These are phyloP conservation scores for Hydrocynus forskahlii DNA, from an alignment of 2,797 vertebrate species.

Conservation along the genomic window DNA sequence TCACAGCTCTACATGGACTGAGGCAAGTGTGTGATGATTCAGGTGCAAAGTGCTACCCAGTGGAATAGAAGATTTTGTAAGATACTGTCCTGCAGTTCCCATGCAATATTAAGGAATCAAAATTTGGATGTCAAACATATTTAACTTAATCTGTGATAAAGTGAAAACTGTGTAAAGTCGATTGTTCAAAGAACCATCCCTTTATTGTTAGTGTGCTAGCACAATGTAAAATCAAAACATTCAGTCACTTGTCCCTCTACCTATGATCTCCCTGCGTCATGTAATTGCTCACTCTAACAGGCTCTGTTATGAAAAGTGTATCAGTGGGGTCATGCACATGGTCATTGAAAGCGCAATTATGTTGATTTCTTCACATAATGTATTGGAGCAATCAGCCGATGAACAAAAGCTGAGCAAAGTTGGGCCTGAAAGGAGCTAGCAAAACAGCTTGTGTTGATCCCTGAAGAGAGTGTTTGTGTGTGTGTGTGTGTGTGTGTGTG, in stretches of 20 bases:
- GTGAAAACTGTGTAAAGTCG: not conserved
- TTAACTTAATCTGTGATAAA: too few relatives aligned
- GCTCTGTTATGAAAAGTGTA: too few relatives aligned
- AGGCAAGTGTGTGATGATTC: too few relatives aligned
- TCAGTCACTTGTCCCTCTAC: not conserved
- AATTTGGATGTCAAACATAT: too few relatives aligned
- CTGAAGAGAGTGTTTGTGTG: conserved; percentile 51
- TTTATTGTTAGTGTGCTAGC: not conserved
- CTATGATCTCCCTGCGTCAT: not conserved
- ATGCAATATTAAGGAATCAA: too few relatives aligned
- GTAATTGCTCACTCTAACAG: conserved; percentile 34
- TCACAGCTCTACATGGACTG: too few relatives aligned
- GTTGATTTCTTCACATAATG: conserved; percentile 59
- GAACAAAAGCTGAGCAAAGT: conserved; percentile 66
- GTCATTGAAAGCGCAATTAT: conserved; percentile 50
- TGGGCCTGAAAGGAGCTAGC: conserved; percentile 64
- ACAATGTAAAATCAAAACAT: conserved; percentile 23
- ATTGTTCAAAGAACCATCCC: not conserved
- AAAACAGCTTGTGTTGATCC: conserved; percentile 64
- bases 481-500: too few relatives aligned
- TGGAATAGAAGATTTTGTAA: too few relatives aligned
- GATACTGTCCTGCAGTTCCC: too few relatives aligned
- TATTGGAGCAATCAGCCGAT: conserved; percentile 65
- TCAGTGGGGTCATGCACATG: conserved; percentile 35
- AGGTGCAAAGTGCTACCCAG: too few relatives aligned